Base-by-base conservation (phyloP, 2,797 vertebrate genomes). In the Mallotus villosus region DNA sequence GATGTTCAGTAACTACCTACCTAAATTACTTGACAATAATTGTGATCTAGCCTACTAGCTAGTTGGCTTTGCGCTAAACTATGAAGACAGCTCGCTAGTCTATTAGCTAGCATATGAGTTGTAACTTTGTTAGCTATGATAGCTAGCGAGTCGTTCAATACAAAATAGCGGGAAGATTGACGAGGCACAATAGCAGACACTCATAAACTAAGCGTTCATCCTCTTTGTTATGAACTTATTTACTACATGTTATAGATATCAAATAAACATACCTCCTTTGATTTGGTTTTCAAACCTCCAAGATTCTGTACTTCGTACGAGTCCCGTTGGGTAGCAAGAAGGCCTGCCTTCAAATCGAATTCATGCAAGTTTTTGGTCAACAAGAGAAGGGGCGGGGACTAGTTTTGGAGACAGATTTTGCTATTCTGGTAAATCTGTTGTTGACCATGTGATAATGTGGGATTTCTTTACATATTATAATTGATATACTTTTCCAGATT, bases 281-380 rank as follows among this genome's bases (percentile, higher is more conserved):
- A 75, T 75, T 19, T 51, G 75, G 53, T 63, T 70, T 62, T 79
- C 75, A 55, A 55, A 51, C 17, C 67, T 58, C 53, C 53, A 22
- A 55, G 79, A 66, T 77, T 84, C 32, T 70, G 77, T 60, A 83
- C 71, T 77, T 73, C 62, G 29, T 41, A 53, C 19, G 17, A 51
- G 46, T 49, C 37, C 46, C 64, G 24, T 51, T 67, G 65, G 75
- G 81, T 57, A 69, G 82, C 72, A 51, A 58, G 64, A 49, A 86
- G 87, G 82, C 77, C 81, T 82, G 74, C 70, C 79, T 68, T 85
- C 88, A 82, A 88, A 73, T 77, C 79, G 58, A 74, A 90, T 82
- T 89, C 89, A 88, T 90, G 87, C 86, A 93, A 92, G 90, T 93
- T 93, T 92, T 91, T 82, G 86, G 84, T 88, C 82, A 91, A 89